phyloP scores from a whole-genome alignment of 37 sponge, comb jelly and placozoan genomes.

The Oscarella lobularis region DNA sequence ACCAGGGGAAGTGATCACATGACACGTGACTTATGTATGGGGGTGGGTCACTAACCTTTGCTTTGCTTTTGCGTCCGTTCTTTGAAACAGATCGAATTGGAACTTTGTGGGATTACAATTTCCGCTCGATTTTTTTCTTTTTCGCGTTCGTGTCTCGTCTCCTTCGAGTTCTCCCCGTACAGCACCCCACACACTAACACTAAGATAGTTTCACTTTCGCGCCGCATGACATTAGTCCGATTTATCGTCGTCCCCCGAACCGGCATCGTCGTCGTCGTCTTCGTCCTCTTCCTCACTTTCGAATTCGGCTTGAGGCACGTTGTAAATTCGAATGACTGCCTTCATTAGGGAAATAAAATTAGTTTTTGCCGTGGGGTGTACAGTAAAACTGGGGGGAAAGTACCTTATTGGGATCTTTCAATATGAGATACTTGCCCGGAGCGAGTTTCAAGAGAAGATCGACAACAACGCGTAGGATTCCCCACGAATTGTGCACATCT shows the following conservation, averaged over 20 bases:
- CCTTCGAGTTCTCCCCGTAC: too few species aligned
- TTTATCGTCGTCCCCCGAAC: background rate
- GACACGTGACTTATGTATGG: too few species aligned
- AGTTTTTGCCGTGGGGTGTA: background rate
- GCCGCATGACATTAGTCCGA: too few species aligned
- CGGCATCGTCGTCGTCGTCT: slow-evolving; percentile 2
- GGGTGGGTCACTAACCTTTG: too few species aligned
- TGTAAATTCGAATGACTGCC: background rate
- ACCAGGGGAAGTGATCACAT: too few species aligned
- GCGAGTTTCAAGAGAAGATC: slow-evolving; percentile 47
- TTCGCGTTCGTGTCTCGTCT: too few species aligned
- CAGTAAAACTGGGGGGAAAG: background rate
- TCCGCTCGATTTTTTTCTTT: too few species aligned
- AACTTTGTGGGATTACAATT: too few species aligned
- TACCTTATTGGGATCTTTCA: slow-evolving; percentile 92
- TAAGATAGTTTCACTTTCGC: too few species aligned
- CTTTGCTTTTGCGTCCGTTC: too few species aligned
- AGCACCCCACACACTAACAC: too few species aligned
- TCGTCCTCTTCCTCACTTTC: slow-evolving; percentile 3
- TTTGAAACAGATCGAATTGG: too few species aligned
- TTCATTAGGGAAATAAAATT: background rate
- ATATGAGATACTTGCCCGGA: slow-evolving; percentile 67
- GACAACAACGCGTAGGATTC: slow-evolving; percentile 76
- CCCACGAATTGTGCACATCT: slow-evolving; percentile 90
- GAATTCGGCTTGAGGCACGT: background rate